Conservation (phyloP, 2,113 vertebrate genomes). For the Daubentonia madagascariensis region DNA sequence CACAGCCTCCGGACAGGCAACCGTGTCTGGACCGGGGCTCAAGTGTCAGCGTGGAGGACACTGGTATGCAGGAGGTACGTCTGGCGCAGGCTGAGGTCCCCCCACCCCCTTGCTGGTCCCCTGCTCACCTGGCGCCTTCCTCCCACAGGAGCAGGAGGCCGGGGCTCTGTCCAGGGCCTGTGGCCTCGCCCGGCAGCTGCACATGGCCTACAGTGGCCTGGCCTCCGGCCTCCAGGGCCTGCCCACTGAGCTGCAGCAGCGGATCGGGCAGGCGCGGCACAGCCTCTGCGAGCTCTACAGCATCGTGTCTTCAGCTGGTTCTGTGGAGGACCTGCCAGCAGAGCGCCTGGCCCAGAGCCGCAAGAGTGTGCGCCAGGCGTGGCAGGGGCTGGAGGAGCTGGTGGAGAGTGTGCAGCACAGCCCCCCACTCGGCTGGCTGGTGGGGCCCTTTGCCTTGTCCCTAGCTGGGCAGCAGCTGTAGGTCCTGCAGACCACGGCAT, state of each 20-base stretch:
- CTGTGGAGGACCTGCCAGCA: constrained; percentile 42
- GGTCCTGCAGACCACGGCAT: not conserved
- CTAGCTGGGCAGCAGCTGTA: constrained; percentile 64
- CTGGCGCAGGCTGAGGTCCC: rapidly evolving
- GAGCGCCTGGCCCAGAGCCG: constrained; percentile 82
- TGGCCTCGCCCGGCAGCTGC: constrained; percentile 82
- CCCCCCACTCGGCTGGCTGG: constrained; percentile 83
- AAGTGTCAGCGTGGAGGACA: rapidly evolving
- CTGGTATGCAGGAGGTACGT: not conserved
- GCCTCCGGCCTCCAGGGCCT: constrained; percentile 88
- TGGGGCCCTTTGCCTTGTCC: constrained; percentile 85
- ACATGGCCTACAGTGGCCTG: constrained; percentile 79
- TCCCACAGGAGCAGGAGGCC: constrained; percentile 79
- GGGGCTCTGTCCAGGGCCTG: constrained; percentile 82
- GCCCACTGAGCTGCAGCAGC: constrained; percentile 83
- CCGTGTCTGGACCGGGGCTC: constrained; percentile 82
- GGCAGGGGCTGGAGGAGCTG: constrained; percentile 84
- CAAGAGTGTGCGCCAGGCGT: constrained; percentile 73
- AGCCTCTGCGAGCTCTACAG: constrained; percentile 82
- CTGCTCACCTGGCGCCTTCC: not conserved
- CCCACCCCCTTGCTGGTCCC: rapidly evolving
- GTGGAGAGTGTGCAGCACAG: constrained; percentile 84
- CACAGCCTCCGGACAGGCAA: constrained; percentile 78
- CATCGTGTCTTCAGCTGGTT: constrained; percentile 73
- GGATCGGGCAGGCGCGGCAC: constrained; percentile 78